Base-by-base conservation (phyloP, 2,888 invertebrate genomes). In the Parnassius apollo region DNA sequence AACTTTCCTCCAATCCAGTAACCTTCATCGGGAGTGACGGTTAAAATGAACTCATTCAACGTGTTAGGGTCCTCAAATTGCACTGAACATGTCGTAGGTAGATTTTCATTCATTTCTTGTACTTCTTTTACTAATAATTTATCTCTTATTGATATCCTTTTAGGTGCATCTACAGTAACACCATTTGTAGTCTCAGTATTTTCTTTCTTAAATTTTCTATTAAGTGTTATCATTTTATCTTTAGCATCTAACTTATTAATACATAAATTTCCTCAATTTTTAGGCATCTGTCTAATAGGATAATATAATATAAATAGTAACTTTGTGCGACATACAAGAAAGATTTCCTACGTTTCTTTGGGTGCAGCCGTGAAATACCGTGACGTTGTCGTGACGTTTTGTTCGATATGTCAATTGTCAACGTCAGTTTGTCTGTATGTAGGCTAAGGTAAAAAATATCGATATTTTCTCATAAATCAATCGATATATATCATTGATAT, bases 1-100 rank as follows among this genome's bases (percentile, higher is more conserved):
- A 98, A 99, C 71, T 93, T 94, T 46, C 98, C 98, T 62, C 96
- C 96, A 75, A 93, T 93, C 97, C 98, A 98, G 79, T 95, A 95
- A 0, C 98, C 98, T 86, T 98, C 97, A 71, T 96, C 96, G 2
- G 98, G 97, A 63, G 93, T 87, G 62, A 98, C 95, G 56, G 93
- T 93, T 69, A 98, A 90, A 51, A 92, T 92, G 83, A 98, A 98
- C 76, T 96, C 95, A 82, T 96, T 95, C 58, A 98, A 92, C 71
- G 94, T 93, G 82, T 98, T 95, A 45, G 96, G 96, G 86, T 98
- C 96, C 64, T 95, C 95, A 79, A 98, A 98, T 72, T 93, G 93
- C 66, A 96, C 93, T 78, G 94, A 93, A 87, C 98, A 98, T 12
- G 96, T 96, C 64, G 91, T 86, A 35, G 98, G 97, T 68, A 98